Conservation (phyloP, 1,140 invertebrate species). For the Proctacanthus coquilletti region DNA sequence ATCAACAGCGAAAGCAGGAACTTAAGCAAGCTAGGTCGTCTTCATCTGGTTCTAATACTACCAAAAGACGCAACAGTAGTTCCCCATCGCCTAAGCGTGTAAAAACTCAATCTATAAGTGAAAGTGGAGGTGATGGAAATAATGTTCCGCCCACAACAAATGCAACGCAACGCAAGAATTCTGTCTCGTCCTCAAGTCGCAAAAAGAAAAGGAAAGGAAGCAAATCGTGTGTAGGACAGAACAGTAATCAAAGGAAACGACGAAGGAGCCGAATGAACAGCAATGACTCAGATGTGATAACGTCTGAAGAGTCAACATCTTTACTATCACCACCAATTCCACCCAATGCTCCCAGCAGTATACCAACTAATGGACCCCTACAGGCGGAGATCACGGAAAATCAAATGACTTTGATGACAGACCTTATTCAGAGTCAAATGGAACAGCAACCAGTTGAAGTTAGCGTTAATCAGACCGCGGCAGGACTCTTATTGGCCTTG, state of each 20-base stretch:
- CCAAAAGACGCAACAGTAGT: conserved; percentile 1
- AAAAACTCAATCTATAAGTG: conserved; percentile 13
- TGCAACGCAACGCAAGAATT: conserved; percentile 6
- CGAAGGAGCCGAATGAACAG: conserved; percentile 49
- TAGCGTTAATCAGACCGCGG: conserved; percentile 28
- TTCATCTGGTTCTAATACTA: background rate
- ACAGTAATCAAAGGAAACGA: conserved; percentile 24
- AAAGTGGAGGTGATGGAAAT: conserved; percentile 8
- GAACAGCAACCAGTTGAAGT: background rate
- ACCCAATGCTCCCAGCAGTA: conserved; percentile 9
- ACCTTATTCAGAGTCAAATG: conserved; percentile 3
- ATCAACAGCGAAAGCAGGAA: conserved; percentile 60
- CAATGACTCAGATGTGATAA: conserved; percentile 55
- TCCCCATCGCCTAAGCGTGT: conserved; percentile 9
- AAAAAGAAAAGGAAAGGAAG: background rate
- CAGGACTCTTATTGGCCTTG: conserved; percentile 40
- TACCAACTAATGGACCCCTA: background rate
- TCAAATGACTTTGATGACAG: background rate
- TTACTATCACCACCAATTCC: conserved; percentile 34
- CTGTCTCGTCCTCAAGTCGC: conserved; percentile 5
- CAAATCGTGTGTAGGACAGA: conserved; percentile 33
- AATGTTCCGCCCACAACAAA: conserved; percentile 4
- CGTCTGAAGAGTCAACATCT: conserved; percentile 46
- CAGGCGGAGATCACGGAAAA: background rate
- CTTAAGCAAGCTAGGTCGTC: conserved; percentile 26